phyloP scores from a whole-genome alignment of 2,888 invertebrate species.

The Trachelus troglodyta region DNA sequence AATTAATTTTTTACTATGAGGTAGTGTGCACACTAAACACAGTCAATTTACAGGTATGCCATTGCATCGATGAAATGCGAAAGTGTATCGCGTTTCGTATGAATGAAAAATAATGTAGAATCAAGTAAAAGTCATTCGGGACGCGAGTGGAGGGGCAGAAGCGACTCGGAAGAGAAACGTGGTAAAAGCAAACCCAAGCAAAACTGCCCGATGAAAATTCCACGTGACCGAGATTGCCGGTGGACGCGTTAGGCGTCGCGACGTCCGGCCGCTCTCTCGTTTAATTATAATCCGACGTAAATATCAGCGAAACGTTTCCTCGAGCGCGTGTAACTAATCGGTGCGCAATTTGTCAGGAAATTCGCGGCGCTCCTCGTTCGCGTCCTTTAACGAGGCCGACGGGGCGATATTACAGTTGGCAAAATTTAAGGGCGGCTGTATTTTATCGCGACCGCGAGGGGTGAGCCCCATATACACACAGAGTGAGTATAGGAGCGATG shows the following conservation, averaged over 20 bases:
- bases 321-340: neutral
- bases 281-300: neutral
- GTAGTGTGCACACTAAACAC: neutral
- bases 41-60: neutral
- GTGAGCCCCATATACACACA: neutral
- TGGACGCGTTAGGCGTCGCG: neutral
- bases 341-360: conserved; percentile 3
- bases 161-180: neutral
- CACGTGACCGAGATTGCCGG: neutral
- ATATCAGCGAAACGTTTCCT: conserved; percentile 1
- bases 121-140: neutral
- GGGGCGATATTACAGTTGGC: conserved; percentile 16
- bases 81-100: neutral
- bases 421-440: conserved; percentile 48
- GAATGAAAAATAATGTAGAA: neutral
- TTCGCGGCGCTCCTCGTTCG: neutral
- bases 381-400: conserved; percentile 6
- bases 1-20: neutral
- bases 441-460: conserved; percentile 44
- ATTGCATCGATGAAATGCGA: neutral
- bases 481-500: neutral
- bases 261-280: neutral
- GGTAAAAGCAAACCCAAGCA: neutral
- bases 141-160: neutral
- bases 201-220: neutral